phyloP scores from a whole-genome alignment of 2,113 vertebrate species.

The Antechinus flavipes region DNA sequence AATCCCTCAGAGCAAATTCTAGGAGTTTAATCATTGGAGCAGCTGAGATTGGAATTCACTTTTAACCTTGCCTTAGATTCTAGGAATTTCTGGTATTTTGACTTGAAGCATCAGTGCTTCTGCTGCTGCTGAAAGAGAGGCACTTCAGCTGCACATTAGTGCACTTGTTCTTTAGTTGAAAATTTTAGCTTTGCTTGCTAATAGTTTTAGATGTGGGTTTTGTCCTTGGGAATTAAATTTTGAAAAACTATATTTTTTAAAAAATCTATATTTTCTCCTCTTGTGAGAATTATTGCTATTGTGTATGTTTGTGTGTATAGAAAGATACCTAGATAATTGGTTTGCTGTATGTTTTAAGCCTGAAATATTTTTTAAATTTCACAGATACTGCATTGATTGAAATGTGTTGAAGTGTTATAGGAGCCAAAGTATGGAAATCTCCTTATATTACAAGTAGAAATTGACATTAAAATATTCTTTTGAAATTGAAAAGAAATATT shows the following conservation, averaged over 20 bases:
- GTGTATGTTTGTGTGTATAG: too few relatives aligned
- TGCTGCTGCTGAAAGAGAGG: too few relatives aligned
- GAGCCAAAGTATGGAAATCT: too few relatives aligned
- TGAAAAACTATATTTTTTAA: neutral
- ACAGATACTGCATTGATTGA: too few relatives aligned
- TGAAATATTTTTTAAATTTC: too few relatives aligned
- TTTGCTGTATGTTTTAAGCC: too few relatives aligned
- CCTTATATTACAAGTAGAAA: too few relatives aligned
- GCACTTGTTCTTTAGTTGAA: neutral
- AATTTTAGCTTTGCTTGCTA: neutral
- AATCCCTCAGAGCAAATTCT: neutral
- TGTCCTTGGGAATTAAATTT: neutral
- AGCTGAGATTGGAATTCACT: neutral
- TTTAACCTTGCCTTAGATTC: neutral
- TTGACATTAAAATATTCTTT: too few relatives aligned
- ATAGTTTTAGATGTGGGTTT: neutral
- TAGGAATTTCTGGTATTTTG: neutral
- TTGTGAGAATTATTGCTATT: neutral
- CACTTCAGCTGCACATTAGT: too few relatives aligned
- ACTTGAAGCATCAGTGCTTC: neutral
- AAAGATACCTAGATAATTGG: too few relatives aligned
- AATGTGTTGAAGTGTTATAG: too few relatives aligned
- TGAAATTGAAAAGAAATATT: too few relatives aligned
- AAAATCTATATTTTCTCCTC: neutral
- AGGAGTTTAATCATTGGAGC: neutral